A percentile compares a stretch with the other conserved stretches of the same genome.
phyloP scores from a whole-genome alignment of 2,797 vertebrate genomes.

The Mormyrops attenuatus region DNA sequence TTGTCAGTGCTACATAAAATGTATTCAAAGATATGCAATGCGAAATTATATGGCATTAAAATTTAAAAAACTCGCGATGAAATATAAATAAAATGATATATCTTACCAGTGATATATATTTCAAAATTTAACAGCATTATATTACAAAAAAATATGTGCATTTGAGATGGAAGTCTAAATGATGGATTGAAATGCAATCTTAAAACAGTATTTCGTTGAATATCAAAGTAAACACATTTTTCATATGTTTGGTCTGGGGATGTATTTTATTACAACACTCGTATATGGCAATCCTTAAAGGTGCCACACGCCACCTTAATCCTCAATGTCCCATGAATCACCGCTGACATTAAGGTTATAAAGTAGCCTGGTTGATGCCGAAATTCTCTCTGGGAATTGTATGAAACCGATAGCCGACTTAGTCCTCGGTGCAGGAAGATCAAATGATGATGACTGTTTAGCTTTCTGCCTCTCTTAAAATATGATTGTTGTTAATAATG shows the following conservation, averaged over 20 bases:
- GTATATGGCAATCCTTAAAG: background rate
- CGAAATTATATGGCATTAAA: background rate
- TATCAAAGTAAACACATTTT: constrained; percentile 6
- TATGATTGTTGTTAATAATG: background rate
- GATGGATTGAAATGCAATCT: constrained; percentile 7
- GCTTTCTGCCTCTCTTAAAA: background rate
- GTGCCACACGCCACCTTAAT: background rate
- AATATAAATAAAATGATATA: background rate
- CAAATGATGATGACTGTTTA: background rate
- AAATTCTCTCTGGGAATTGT: background rate
- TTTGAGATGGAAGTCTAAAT: background rate
- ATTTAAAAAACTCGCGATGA: background rate
- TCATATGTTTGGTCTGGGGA: constrained; percentile 2
- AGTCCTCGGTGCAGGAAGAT: background rate
- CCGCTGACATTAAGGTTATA: background rate
- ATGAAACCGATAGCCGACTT: background rate
- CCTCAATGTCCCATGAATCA: constrained; percentile 6
- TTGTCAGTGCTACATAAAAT: background rate
- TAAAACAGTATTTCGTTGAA: constrained; percentile 11
- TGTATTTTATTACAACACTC: background rate
- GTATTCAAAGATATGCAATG: background rate
- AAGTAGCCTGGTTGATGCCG: background rate
- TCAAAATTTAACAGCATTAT: background rate
- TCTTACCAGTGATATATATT: background rate
- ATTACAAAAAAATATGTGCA: background rate